Base-by-base conservation (phyloP, 2,888 invertebrate species). In the Dicyrtoma fusca region DNA sequence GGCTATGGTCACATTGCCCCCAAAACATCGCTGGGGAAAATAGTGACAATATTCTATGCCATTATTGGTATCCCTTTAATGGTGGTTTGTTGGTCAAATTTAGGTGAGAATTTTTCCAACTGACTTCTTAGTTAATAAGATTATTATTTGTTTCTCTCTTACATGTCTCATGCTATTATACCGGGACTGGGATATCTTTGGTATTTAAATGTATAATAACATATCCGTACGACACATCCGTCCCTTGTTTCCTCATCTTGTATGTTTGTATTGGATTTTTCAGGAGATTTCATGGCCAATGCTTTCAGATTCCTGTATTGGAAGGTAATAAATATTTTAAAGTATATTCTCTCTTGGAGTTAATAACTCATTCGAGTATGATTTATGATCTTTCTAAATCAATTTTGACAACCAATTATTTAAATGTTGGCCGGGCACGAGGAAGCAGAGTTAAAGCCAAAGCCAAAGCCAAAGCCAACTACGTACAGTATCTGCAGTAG, bases 1-100 rank as follows among this genome's bases (percentile, higher is more conserved):
- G 95, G 96, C 47, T 97, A 96, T 84, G 97, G 96, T 8, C 95
- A 97, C 84, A 95, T 96, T 74, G 92, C 95, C 0, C 96, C 96
- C 0, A 95, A 94, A 86, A 97, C 97, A 0, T 89, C 91, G 81
- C 91, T 91, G 83, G 97, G 97, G 53, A 96, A 96, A 85, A 92
- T 96, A 78, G 92, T 94, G 78, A 97, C 97, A 14, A 96, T 97
- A 82, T 91, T 97, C 83, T 97, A 97, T 85, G 96, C 96, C 25
- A 95, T 97, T 82, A 87, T 96, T 77, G 97, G 86, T 1, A 97
- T 97, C 80, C 97, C 97, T 0, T 86, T 97, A 78, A 96, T 97
- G 95, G 88, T 97, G 81, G 88, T 97, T 19, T 97, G 96, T 81
- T 88, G 97, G 77, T 95, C 95, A 11, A 79, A 80, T 63, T 59